phyloP scores from a whole-genome alignment of 2,797 vertebrate species.

The Salarias fasciatus region DNA sequence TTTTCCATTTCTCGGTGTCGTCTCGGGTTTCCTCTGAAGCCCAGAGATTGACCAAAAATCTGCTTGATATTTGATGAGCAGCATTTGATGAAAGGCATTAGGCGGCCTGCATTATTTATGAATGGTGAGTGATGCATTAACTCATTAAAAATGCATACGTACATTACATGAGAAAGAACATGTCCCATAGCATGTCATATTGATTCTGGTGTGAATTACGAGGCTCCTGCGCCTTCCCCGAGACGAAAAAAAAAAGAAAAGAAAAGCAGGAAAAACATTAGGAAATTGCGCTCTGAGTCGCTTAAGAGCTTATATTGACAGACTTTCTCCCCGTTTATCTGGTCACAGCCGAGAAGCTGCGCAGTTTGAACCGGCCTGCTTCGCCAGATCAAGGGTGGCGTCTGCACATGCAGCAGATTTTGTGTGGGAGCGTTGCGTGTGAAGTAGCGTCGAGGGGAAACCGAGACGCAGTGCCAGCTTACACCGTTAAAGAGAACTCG shows the following conservation, averaged over 20 bases:
- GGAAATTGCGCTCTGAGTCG: slow-evolving; percentile 58
- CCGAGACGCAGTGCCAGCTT: slow-evolving; percentile 47
- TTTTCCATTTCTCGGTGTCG: slow-evolving; percentile 32
- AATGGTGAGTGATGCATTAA: slow-evolving; percentile 76
- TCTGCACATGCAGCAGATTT: slow-evolving; percentile 70
- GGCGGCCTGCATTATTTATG: slow-evolving; percentile 77
- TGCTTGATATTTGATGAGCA: slow-evolving; percentile 80
- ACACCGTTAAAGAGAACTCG: slow-evolving; percentile 44
- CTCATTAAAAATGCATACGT: slow-evolving; percentile 79
- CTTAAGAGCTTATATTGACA: slow-evolving; percentile 65
- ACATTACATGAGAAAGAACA: slow-evolving; percentile 80
- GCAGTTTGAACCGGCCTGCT: slow-evolving; percentile 57
- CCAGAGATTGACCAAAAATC: slow-evolving; percentile 67
- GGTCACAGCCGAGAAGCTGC: slow-evolving; percentile 57
- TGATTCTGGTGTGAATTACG: slow-evolving; percentile 78
- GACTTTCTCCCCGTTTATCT: slow-evolving; percentile 17
- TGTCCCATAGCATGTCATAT: slow-evolving; percentile 77
- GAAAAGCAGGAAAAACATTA: slow-evolving; percentile 66
- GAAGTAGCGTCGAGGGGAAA: slow-evolving; percentile 62
- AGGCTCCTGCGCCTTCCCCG: slow-evolving; percentile 59
- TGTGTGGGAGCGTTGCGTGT: slow-evolving; percentile 52
- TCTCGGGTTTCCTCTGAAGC: slow-evolving; percentile 61
- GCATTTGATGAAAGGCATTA: slow-evolving; percentile 78
- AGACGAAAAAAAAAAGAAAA: neutral
- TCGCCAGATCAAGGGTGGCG: slow-evolving; percentile 47